Percentiles rank a stretch among this genome's conserved stretches.
Evolutionary conservation across 37 sponge, comb jelly and placozoan species (phyloP).

Genomic region (Petrosia ficiformis): DNA sequence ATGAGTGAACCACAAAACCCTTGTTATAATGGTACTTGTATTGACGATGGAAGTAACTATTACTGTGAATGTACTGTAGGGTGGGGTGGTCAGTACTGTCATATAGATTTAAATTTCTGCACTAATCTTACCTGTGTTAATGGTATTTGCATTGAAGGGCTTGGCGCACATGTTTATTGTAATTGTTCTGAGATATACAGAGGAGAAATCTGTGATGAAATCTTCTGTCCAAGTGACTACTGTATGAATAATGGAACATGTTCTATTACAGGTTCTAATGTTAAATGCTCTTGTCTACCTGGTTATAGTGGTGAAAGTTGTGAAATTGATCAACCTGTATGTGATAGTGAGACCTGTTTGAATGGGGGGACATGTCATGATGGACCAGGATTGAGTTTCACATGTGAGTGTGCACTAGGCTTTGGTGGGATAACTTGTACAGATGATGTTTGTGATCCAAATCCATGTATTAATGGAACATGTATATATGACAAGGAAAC

Average conservation of each 20-base stretch:
- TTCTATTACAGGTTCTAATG: not conserved
- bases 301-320: slow-evolving; percentile 21
- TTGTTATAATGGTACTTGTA: not conserved
- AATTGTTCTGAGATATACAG: not conserved
- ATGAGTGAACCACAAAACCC: not conserved
- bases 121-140: not conserved
- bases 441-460: not conserved
- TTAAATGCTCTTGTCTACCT: slow-evolving; percentile 16
- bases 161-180: not conserved
- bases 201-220: not conserved
- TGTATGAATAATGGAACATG: slow-evolving; percentile 40
- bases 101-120: not conserved
- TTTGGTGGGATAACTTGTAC: slow-evolving; percentile 30
- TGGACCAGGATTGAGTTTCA: not conserved
- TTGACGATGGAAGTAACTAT: not conserved
- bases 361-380: slow-evolving; percentile 18
- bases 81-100: not conserved
- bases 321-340: not conserved
- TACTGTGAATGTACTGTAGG: not conserved
- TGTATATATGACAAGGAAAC: slow-evolving; percentile 43
- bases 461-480: slow-evolving; percentile 37
- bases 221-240: not conserved
- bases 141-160: not conserved
- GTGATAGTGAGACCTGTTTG: slow-evolving; percentile 13
- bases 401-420: slow-evolving; percentile 40